Evolutionary conservation across 2,797 vertebrate species (phyloP).

Genomic region (Pseudomugil tenellus): DNA sequence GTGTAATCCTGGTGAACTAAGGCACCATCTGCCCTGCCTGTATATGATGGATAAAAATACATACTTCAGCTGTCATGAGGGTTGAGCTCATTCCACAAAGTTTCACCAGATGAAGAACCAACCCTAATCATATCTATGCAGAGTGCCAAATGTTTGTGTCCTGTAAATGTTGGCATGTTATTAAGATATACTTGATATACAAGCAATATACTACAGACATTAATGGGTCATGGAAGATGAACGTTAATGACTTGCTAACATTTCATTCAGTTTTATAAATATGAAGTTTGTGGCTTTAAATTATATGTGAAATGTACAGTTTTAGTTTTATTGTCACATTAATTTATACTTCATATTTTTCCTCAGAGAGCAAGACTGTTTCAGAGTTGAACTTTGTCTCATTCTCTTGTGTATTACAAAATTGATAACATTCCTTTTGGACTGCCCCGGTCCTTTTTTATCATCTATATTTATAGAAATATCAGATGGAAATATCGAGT

Average conservation of each 20-base stretch:
- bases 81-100: slow-evolving; percentile 43
- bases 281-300: not conserved
- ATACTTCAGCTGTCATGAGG: slow-evolving; percentile 57
- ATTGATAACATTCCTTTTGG: not conserved
- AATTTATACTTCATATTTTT: not conserved
- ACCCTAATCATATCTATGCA: not conserved
- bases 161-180: not conserved
- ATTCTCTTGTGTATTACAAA: not conserved
- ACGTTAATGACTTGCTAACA: not conserved
- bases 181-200: not conserved
- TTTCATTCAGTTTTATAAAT: not conserved
- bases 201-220: not conserved
- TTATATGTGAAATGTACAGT: not conserved
- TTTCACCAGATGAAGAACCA: slow-evolving; percentile 30
- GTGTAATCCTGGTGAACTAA: slow-evolving; percentile 24
- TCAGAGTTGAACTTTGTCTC: not conserved
- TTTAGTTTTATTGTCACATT: not conserved
- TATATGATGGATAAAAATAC: slow-evolving; percentile 44
- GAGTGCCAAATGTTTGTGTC: not conserved
- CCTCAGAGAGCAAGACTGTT: no score
- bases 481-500: slow-evolving; percentile 21
- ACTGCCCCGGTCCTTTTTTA: not conserved
- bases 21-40: slow-evolving; percentile 22
- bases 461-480: slow-evolving; percentile 5
- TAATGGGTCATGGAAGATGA: not conserved